phyloP scores from a whole-genome alignment of 2,888 invertebrate genomes.

The Hyles lineata region DNA sequence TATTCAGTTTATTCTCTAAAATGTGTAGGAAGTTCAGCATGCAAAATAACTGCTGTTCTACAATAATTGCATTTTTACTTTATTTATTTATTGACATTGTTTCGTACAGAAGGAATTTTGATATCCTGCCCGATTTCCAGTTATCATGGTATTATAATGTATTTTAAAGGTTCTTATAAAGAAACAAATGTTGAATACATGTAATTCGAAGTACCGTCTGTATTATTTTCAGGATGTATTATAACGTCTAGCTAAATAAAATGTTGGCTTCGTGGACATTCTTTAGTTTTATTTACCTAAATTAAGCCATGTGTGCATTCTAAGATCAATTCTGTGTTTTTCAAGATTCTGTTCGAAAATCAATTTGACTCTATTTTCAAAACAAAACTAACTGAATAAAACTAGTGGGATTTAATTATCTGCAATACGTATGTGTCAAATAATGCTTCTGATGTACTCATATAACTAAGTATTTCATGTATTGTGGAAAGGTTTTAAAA shows the following conservation, averaged over 20 bases:
- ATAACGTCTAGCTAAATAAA: constrained; percentile 63
- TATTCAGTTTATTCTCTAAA: background rate
- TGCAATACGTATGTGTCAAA: no score
- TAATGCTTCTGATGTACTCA: no score
- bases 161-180: constrained; percentile 58
- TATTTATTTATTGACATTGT: constrained; percentile 78
- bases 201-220: constrained; percentile 52
- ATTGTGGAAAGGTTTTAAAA: no score
- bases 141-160: constrained; percentile 18
- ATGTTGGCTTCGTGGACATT: constrained; percentile 64
- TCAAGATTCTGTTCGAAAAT: no score
- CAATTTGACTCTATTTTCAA: no score
- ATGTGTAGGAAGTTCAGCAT: constrained; percentile 24
- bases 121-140: constrained; percentile 10
- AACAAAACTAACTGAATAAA: no score
- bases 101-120: constrained; percentile 33
- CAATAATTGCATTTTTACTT: constrained; percentile 71
- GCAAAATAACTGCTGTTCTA: constrained; percentile 51
- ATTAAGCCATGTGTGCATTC: background rate
- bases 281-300: constrained; percentile 42
- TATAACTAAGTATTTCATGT: no score
- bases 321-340: no score
- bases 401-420: no score
- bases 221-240: constrained; percentile 56
- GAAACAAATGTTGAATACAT: constrained; percentile 50